Percentiles rank a stretch among this genome's conserved stretches.
phyloP scores from a whole-genome alignment of 1,140 invertebrate species.

The Apis mellifera region DNA sequence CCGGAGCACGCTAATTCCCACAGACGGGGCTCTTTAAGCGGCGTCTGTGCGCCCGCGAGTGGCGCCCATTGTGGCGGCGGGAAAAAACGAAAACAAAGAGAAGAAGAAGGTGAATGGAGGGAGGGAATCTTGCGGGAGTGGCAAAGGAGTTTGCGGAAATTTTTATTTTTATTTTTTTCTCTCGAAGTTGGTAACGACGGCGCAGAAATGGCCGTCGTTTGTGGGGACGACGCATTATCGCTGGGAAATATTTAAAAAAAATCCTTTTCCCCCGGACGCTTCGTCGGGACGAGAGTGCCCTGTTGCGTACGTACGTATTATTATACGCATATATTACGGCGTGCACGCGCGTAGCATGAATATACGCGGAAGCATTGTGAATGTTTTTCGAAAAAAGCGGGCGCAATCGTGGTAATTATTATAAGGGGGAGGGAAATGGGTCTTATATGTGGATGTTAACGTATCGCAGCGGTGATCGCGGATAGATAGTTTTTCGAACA shows the following conservation, averaged over 20 bases:
- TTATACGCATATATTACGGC: background rate
- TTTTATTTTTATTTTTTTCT: background rate
- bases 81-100: constrained; percentile 13
- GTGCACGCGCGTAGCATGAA: background rate
- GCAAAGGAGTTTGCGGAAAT: background rate
- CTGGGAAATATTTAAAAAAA: constrained; percentile 26
- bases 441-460: background rate
- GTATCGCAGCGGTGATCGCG: constrained; percentile 19
- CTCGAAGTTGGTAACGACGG: constrained; percentile 16
- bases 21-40: constrained; percentile 66
- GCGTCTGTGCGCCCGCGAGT: constrained; percentile 43
- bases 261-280: background rate
- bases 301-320: background rate
- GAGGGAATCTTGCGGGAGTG: constrained; percentile 3
- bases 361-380: constrained; percentile 3
- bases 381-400: constrained; percentile 34
- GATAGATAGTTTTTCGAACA: constrained; percentile 31
- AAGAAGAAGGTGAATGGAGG: background rate
- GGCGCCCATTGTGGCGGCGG: constrained; percentile 45
- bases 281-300: background rate
- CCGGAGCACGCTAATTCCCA: constrained; percentile 67
- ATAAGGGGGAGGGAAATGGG: constrained; percentile 1
- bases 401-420: constrained; percentile 37
- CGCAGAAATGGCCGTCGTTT: constrained; percentile 14
- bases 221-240: background rate